A percentile compares a stretch with the other conserved stretches of the same genome.
phyloP scores from a whole-genome alignment of 2,797 vertebrate genomes.

The Numenius phaeopus region DNA sequence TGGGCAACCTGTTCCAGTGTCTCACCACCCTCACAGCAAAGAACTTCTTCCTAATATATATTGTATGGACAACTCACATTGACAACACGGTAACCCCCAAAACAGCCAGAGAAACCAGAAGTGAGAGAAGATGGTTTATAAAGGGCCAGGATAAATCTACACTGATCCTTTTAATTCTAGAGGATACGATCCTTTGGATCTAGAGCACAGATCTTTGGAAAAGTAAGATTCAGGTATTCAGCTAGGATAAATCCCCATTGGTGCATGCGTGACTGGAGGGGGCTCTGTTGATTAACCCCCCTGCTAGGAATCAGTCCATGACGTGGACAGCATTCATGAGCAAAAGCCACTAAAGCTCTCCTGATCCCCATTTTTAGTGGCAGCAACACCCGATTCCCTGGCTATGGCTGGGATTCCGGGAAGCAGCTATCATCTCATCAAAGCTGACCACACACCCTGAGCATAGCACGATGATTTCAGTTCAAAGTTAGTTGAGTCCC shows the following conservation, averaged over 20 bases:
- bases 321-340: background rate
- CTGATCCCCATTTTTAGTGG: background rate
- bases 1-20: rapidly evolving
- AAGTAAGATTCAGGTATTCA: background rate
- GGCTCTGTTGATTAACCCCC: too few relatives aligned
- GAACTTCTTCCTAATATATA: background rate
- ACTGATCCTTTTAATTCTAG: background rate
- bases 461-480: background rate
- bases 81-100: background rate
- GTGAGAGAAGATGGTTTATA: background rate
- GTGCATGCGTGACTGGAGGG: background rate
- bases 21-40: rapidly evolving
- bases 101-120: background rate
- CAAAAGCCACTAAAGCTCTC: background rate
- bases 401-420: background rate
- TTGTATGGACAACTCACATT: background rate
- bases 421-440: background rate
- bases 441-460: background rate
- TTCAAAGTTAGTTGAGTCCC: background rate
- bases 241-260: background rate
- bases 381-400: background rate
- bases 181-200: background rate
- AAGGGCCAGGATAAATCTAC: background rate
- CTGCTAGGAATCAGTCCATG: background rate
- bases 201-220: background rate